A percentile compares a stretch with the other conserved stretches of the same genome.
Evolutionary conservation across 2,797 vertebrate genomes (phyloP).

Genomic region (Erithacus rubecula): DNA sequence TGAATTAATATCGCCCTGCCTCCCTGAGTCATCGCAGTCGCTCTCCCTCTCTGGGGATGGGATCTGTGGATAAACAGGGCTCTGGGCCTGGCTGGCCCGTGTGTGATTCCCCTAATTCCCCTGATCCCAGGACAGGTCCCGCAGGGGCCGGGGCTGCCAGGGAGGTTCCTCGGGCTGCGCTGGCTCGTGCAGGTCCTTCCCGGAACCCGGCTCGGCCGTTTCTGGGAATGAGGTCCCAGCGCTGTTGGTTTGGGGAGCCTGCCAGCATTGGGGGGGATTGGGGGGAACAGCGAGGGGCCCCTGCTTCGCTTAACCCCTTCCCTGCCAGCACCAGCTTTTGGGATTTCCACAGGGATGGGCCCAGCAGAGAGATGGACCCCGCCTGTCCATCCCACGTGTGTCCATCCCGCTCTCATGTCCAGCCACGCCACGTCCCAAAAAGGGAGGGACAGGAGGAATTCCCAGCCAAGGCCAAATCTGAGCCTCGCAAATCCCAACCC

Average conservation of each 20-base stretch:
- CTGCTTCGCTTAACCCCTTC: constrained; percentile 55
- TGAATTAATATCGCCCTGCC: constrained; percentile 6
- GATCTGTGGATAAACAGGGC: background rate
- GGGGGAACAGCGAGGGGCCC: constrained; percentile 47
- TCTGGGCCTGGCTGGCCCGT: background rate
- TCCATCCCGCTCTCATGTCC: background rate
- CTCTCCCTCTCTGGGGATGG: background rate
- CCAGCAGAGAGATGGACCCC: accelerated
- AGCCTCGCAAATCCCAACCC: background rate
- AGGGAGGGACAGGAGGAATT: background rate
- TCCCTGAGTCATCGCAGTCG: background rate
- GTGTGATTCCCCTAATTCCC: background rate
- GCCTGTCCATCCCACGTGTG: background rate
- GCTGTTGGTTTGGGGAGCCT: constrained; percentile 70
- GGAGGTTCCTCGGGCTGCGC: background rate
- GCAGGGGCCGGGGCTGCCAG: background rate
- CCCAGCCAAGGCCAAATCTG: background rate
- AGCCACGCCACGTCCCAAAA: background rate
- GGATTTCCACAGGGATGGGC: accelerated
- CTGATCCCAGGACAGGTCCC: background rate
- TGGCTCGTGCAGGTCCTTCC: constrained; percentile 62
- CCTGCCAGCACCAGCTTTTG: accelerated
- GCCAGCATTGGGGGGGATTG: constrained; percentile 66
- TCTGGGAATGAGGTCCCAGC: constrained; percentile 58
- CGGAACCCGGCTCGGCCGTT: constrained; percentile 65